These are phyloP conservation scores for Lynx canadensis DNA, from an alignment of 2,113 vertebrate species.

Conservation along the genomic window DNA sequence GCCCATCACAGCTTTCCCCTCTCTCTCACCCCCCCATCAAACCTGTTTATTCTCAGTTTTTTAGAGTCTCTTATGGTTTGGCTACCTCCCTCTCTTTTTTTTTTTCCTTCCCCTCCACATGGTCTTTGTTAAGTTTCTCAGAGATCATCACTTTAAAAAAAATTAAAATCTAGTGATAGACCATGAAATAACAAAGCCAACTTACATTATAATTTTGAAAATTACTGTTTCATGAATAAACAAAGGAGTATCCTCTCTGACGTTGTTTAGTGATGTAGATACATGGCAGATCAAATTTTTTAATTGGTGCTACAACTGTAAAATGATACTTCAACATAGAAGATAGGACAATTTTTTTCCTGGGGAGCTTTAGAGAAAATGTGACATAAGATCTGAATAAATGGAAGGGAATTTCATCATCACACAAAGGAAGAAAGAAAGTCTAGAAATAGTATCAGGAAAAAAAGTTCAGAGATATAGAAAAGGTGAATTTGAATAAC, in stretches of 20 bases:
- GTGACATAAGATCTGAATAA: neutral
- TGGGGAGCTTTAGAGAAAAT: neutral
- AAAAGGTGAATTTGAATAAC: neutral
- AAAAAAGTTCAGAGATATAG: neutral
- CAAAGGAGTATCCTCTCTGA: neutral
- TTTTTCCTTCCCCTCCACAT: no score
- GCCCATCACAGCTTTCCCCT: no score
- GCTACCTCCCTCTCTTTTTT: no score
- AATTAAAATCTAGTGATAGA: neutral
- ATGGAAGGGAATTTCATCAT: neutral
- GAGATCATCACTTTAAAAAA: neutral
- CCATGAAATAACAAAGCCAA: neutral
- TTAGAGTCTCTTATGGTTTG: no score
- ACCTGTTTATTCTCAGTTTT: no score
- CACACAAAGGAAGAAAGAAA: neutral
- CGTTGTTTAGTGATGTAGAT: neutral
- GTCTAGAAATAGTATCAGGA: neutral
- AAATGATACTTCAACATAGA: neutral
- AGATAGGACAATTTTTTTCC: neutral
- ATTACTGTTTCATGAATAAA: neutral
- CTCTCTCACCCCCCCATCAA: no score
- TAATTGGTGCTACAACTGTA: neutral
- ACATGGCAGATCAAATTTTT: neutral
- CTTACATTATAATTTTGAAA: neutral
- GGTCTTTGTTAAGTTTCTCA: no score